Base-by-base conservation (phyloP, 2,888 invertebrate species). In the Dichetophora obliterata region DNA sequence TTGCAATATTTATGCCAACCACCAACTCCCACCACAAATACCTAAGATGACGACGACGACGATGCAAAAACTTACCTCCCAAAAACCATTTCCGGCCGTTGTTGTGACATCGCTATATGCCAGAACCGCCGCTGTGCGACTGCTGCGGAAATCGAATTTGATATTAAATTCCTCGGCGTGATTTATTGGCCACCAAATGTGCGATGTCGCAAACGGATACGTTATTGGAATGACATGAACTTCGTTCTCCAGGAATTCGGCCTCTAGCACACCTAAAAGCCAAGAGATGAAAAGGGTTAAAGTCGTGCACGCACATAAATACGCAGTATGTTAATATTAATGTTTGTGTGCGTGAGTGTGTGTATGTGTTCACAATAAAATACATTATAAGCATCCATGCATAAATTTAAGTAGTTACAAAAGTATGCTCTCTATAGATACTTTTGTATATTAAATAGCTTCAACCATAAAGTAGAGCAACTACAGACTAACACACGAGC, bases 171-270 rank as follows among this genome's bases (percentile, higher is more conserved):
- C 93, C 82, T 94, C 92, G 52, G 92, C 93, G 84, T 92, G 93
- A 87, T 93, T 93, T 87, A 95, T 92, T 68, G 95, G 95, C 95
- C 96, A 96, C 94, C 95, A 95, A 88, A 96, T 95, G 89, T 96
- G 95, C 80, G 96, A 95, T 71, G 95, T 95, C 78, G 95, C 94
- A 88, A 96, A 96, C 72, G 96, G 96, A 90, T 96, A 96, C 52
- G 97, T 97, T 83, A 97, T 94, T 52, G 97, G 96, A 86, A 97
- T 95, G 75, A 95, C 94, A 87, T 95, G 94, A 27, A 96, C 95
- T 88, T 95, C 94, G 72, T 93, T 92, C 85, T 96, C 95, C 84
- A 93, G 93, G 85, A 95, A 96, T 86, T 96, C 95, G 3, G 96
- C 95, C 83, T 94, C 93, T 80, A 96, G 89, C 8, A 95, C 93